Evolutionary conservation across 2,888 invertebrate genomes (phyloP).

Genomic region (Tanytarsus gracilentus): DNA sequence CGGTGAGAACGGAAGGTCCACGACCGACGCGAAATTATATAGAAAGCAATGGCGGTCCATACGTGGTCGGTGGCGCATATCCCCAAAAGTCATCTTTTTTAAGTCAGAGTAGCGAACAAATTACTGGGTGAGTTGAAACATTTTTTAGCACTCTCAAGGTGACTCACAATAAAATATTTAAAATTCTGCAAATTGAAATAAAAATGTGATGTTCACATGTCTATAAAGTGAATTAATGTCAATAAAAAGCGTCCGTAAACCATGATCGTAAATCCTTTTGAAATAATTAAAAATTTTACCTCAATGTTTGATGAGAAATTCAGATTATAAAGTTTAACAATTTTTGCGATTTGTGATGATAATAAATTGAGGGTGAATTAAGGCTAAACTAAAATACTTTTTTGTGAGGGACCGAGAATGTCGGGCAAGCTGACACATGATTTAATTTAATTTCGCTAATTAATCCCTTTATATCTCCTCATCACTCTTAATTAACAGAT

Average conservation of each 20-base stretch:
- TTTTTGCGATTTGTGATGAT: no score
- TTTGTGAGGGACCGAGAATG: no score
- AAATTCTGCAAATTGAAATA: neutral
- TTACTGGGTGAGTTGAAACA: conserved; percentile 35
- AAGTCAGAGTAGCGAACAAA: conserved; percentile 42
- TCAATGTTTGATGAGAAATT: neutral
- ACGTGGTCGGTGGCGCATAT: conserved; percentile 33
- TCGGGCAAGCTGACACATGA: no score
- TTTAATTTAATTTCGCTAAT: conserved; percentile 3
- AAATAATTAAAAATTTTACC: neutral
- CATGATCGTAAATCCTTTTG: neutral
- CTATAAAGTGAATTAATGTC: no score
- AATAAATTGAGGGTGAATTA: no score
- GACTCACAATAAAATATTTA: neutral
- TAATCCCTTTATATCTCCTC: no score
- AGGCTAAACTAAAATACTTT: no score
- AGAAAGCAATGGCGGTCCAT: conserved; percentile 31
- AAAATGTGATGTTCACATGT: no score
- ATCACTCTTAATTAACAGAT: no score
- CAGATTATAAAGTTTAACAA: no score
- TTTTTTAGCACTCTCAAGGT: neutral
- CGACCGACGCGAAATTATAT: conserved; percentile 34
- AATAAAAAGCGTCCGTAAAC: neutral
- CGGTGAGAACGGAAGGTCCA: conserved; percentile 64
- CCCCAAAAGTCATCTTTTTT: conserved; percentile 35